A percentile compares a stretch with the other conserved stretches of the same genome.
These are phyloP conservation scores for Sebastolobus alascanus DNA, from an alignment of 2,797 vertebrate genomes.

Conservation along the genomic window DNA sequence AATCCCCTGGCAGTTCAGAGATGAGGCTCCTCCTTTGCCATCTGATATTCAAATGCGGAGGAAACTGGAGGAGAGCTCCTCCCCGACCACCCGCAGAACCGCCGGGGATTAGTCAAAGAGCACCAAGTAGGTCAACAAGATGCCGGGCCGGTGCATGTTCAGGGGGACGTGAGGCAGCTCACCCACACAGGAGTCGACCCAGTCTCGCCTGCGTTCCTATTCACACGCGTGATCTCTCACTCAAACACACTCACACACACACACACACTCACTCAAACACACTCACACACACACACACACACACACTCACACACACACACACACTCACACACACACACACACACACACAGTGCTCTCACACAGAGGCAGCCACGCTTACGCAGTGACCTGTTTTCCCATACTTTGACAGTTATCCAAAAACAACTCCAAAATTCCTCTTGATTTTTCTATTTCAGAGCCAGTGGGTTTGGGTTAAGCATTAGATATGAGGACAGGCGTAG, in stretches of 20 bases:
- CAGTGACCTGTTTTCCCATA: constrained; percentile 82
- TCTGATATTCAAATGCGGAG: constrained; percentile 87
- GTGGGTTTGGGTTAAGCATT: constrained; percentile 75
- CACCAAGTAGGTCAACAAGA: constrained; percentile 89
- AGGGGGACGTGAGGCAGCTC: constrained; percentile 63
- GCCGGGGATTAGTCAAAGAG: constrained; percentile 86
- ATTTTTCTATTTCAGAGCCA: constrained; percentile 72
- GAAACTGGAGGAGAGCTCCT: constrained; percentile 81
- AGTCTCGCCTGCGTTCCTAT: constrained; percentile 63
- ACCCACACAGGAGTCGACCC: constrained; percentile 74
- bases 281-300: no score
- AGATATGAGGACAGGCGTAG: constrained; percentile 76
- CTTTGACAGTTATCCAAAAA: constrained; percentile 83
- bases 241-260: not conserved
- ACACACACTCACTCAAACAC: no score
- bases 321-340: constrained; percentile 18
- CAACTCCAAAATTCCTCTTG: constrained; percentile 83
- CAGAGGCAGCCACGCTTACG: constrained; percentile 54
- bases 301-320: no score
- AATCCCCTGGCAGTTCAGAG: constrained; percentile 77
- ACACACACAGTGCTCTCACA: constrained; percentile 21
- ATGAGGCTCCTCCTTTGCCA: constrained; percentile 79
- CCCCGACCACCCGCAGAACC: constrained; percentile 81
- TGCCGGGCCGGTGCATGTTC: constrained; percentile 73
- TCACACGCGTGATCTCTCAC: constrained; percentile 47